These are phyloP conservation scores for Elaphurus davidianus DNA, from an alignment of 2,113 vertebrate species.

Conservation along the genomic window DNA sequence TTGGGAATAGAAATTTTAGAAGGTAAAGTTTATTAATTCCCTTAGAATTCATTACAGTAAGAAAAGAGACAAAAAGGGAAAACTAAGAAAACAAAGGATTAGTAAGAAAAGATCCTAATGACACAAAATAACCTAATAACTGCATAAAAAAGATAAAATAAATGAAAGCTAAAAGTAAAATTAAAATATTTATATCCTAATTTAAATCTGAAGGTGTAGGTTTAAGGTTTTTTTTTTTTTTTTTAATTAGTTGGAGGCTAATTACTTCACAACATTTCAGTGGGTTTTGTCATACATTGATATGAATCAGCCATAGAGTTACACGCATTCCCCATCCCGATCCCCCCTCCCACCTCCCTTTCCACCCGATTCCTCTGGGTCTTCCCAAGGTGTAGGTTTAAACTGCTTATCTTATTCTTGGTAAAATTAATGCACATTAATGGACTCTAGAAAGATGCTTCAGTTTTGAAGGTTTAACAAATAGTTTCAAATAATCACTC, in stretches of 20 bases:
- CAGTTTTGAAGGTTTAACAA: not conserved
- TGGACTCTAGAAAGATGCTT: not conserved
- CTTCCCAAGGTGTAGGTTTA: not conserved
- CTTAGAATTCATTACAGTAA: not conserved
- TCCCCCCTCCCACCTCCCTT: too few relatives aligned
- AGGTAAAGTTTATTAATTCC: not conserved
- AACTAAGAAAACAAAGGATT: not conserved
- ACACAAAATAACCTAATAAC: not conserved
- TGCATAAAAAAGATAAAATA: not conserved
- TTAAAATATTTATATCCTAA: not conserved
- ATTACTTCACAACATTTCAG: too few relatives aligned
- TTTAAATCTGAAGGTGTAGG: not conserved
- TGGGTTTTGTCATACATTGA: too few relatives aligned
- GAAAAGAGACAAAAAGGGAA: not conserved
- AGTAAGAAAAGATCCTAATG: not conserved
- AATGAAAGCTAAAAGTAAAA: not conserved
- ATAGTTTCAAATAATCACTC: not conserved
- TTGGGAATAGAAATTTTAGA: not conserved
- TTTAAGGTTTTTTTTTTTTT: not conserved
- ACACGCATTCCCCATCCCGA: too few relatives aligned
- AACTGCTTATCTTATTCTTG: not conserved
- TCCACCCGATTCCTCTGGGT: too few relatives aligned
- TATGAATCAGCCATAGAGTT: too few relatives aligned
- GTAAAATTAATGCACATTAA: not conserved
- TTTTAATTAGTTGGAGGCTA: too few relatives aligned